Base-by-base conservation (phyloP, 2,797 vertebrate species). In the Nyctalus aviator region DNA sequence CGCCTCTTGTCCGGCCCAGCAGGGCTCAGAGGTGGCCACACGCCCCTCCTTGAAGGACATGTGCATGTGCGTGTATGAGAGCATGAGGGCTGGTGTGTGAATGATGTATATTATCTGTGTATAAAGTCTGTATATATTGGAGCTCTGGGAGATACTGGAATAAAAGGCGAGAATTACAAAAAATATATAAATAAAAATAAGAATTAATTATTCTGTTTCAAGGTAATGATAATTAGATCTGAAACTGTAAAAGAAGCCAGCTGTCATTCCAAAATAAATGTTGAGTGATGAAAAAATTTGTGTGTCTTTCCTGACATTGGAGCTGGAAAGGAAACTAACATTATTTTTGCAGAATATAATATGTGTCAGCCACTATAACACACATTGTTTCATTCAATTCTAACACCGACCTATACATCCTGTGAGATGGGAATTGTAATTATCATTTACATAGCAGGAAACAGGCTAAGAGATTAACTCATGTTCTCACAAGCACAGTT, bases 51-150 rank as follows among this genome's bases (percentile, higher is more conserved):
- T 23, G 86, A 37, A 71, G 62, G 88, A 84, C 53, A 53, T 0
- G 6, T 41, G 78, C 5, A 55, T 11, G 90, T 48, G 93, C 32
- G 72, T 46, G 87, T 37, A 10, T n/a, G 68, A 10, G 73, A 57
- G 92, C 12, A 57, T 20, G 88, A 75, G 94, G 77, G 91, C 93
- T 66, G 89, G 81, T 0, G 97, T 97, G 98, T 96, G 97, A 95
- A 97, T 69, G 77, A 76, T 97, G 96, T 95, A 97, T 66, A 97
- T 87, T 85, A 90, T 90, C 88, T 88, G 96, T 96, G 96, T 96
- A 94, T 96, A 97, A 93, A 94, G 69, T 98, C 96, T 98, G 98
- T 98, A 98, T 98, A 98, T 98, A 98, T 97, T 82, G 97, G 93
- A 93, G 96, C 91, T 94, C 95, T 44, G 91, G 95, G 96, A 93